Evolutionary conservation across 2,113 vertebrate genomes (phyloP).

Genomic region (Gymnorhina tibicen): DNA sequence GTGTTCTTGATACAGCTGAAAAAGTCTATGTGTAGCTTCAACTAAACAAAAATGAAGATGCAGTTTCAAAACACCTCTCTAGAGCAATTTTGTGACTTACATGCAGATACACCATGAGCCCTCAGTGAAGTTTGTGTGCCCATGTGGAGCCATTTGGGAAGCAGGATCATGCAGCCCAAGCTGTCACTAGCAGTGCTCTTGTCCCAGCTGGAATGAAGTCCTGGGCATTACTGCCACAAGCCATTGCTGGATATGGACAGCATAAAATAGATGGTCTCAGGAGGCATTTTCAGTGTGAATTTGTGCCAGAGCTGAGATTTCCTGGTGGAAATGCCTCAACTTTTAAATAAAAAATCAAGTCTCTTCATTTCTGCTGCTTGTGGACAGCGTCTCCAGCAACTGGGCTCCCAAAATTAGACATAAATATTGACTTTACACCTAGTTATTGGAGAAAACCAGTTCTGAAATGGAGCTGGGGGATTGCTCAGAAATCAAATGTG

Average conservation of each 20-base stretch:
- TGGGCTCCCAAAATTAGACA: background rate
- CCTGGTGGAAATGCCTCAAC: background rate
- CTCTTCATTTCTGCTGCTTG: background rate
- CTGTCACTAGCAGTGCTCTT: background rate
- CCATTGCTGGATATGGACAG: background rate
- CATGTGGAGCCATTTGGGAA: background rate
- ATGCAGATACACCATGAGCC: background rate
- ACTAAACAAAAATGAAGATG: background rate
- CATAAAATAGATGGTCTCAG: background rate
- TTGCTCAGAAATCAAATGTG: background rate
- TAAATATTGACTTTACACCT: background rate
- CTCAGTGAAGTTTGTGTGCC: background rate
- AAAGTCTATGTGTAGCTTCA: background rate
- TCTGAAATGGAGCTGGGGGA: background rate
- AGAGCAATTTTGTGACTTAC: background rate
- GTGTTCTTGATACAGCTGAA: background rate
- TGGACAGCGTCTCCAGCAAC: background rate
- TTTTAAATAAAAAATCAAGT: background rate
- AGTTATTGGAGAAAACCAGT: background rate
- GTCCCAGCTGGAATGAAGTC: background rate
- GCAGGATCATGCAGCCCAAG: background rate
- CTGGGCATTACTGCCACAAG: background rate
- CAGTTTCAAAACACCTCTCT: background rate
- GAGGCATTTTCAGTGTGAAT: background rate
- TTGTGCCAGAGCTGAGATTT: background rate